A percentile compares a stretch with the other conserved stretches of the same genome.
Conservation (phyloP, 1,140 invertebrate species). For the Drosophila mayri region DNA sequence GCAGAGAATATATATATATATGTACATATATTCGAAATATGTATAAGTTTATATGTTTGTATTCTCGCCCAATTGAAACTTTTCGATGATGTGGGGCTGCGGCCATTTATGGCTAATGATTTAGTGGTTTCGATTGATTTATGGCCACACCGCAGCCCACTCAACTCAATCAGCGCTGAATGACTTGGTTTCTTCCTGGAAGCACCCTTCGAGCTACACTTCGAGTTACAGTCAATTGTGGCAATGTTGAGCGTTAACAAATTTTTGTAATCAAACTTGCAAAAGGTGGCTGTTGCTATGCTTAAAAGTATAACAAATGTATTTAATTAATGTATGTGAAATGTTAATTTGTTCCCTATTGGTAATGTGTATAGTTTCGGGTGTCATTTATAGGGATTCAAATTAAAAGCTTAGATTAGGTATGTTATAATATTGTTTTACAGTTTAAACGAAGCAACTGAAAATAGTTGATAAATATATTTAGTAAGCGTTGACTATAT, state of each 20-base stretch:
- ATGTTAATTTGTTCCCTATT: background rate
- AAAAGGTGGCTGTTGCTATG: background rate
- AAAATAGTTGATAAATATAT: too few species aligned
- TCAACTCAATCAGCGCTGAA: constrained; percentile 24
- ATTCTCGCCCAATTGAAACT: constrained; percentile 32
- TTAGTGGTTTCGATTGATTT: constrained; percentile 43
- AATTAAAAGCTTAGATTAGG: too few species aligned
- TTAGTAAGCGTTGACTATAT: too few species aligned
- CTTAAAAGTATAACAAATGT: background rate
- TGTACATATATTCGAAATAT: constrained; percentile 20
- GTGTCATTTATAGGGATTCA: too few species aligned
- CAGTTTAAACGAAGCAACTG: too few species aligned
- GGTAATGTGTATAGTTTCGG: background rate
- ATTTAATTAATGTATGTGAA: background rate
- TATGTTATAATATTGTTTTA: too few species aligned
- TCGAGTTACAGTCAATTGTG: constrained; percentile 5
- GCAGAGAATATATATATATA: background rate
- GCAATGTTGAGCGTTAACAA: background rate
- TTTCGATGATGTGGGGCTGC: constrained; percentile 9
- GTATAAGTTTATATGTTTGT: background rate
- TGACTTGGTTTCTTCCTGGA: constrained; percentile 21
- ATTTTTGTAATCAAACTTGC: background rate
- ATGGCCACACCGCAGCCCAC: constrained; percentile 7
- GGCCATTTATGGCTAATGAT: constrained; percentile 49
- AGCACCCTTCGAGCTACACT: background rate